phyloP scores from a whole-genome alignment of 2,113 vertebrate genomes.

The Eidolon helvum region DNA sequence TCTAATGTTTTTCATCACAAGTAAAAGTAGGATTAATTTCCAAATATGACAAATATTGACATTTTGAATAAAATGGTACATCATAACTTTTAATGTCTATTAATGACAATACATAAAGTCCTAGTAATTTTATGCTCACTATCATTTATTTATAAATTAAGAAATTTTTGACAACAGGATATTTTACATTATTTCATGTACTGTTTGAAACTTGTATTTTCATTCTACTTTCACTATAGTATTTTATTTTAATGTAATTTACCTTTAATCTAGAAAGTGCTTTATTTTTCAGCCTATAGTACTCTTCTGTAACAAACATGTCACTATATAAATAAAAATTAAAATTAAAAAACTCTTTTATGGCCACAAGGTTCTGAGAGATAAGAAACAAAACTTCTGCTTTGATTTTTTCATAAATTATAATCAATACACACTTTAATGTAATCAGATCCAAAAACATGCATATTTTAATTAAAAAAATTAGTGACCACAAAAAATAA shows the following conservation, averaged over 20 bases:
- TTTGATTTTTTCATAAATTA: neutral
- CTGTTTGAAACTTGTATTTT: neutral
- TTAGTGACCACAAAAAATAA: neutral
- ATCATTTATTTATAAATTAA: neutral
- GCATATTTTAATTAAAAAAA: neutral
- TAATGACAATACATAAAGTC: neutral
- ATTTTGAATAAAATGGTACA: neutral
- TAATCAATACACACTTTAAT: neutral
- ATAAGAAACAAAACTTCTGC: neutral
- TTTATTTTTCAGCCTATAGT: neutral
- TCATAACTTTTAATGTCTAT: neutral
- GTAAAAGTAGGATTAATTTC: neutral
- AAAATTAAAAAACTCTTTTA: neutral
- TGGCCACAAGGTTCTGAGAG: neutral
- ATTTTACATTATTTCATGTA: neutral
- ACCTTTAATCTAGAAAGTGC: neutral
- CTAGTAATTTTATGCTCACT: neutral
- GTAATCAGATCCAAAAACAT: neutral
- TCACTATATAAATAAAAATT: neutral
- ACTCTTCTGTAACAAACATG: neutral
- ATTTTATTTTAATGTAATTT: neutral
- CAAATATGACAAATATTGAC: neutral
- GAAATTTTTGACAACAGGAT: neutral
- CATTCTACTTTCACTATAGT: neutral
- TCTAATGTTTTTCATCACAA: neutral